Percentiles rank a stretch among this genome's conserved stretches.
phyloP scores from a whole-genome alignment of 2,888 invertebrate genomes.

The Vesta saturnalis region DNA sequence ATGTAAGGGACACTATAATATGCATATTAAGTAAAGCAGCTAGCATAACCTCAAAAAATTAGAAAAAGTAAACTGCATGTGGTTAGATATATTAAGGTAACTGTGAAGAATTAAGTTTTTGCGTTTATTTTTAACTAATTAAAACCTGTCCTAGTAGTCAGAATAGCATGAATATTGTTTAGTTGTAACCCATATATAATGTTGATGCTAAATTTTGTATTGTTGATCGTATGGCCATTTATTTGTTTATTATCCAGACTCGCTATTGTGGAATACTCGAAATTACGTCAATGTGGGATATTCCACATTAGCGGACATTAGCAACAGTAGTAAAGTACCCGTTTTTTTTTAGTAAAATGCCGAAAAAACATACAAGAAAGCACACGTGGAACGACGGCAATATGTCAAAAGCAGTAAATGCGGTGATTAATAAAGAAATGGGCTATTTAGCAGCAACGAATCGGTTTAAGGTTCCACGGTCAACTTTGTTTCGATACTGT shows the following conservation, averaged over 20 bases:
- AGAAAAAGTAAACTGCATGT: neutral
- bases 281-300: neutral
- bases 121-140: neutral
- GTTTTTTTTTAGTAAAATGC: neutral
- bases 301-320: neutral
- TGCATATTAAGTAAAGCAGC: neutral
- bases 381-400: neutral
- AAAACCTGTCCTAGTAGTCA: neutral
- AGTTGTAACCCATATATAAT: too few relatives aligned
- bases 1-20: neutral
- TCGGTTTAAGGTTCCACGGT: neutral
- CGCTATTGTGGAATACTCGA: neutral
- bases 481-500: too few relatives aligned
- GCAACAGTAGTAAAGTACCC: neutral
- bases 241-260: neutral
- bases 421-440: neutral
- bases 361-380: neutral
- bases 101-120: too few relatives aligned
- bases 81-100: neutral
- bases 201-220: too few relatives aligned
- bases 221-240: neutral
- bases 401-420: neutral
- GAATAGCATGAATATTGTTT: neutral
- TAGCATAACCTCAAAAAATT: neutral
- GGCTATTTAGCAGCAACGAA: neutral